A percentile compares a stretch with the other conserved stretches of the same genome.
These are phyloP conservation scores for Microplitis deprimator DNA, from an alignment of 2,888 invertebrate genomes.

Conservation along the genomic window DNA sequence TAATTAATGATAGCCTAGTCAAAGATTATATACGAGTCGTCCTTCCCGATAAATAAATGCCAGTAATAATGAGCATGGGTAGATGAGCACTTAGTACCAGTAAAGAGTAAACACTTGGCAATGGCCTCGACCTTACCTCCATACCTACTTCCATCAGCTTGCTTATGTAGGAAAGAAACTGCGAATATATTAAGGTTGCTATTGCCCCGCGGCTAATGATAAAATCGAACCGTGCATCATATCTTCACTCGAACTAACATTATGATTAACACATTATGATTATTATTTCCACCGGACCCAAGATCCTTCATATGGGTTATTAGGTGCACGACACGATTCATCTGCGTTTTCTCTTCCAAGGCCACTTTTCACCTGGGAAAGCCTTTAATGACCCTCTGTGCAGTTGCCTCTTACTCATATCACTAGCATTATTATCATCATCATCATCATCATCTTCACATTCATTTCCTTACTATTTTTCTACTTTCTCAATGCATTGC, in stretches of 20 bases:
- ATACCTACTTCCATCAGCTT: conserved; percentile 59
- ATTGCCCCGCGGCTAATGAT: conserved; percentile 47
- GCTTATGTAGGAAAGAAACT: conserved; percentile 40
- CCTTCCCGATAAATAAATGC: conserved; percentile 4
- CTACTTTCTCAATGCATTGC: conserved; percentile 14
- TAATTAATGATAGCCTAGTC: background rate
- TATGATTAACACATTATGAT: background rate
- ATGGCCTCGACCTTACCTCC: conserved; percentile 64
- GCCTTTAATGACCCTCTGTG: conserved; percentile 36
- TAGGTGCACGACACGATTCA: conserved; percentile 46
- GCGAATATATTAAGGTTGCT: conserved; percentile 2
- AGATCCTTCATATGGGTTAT: conserved; percentile 36
- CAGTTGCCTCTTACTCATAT: background rate
- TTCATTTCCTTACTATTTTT: conserved; percentile 9
- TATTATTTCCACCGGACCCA: background rate
- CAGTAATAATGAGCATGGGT: conserved; percentile 45
- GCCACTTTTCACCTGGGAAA: conserved; percentile 39
- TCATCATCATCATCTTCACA: background rate
- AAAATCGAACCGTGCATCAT: conserved; percentile 38
- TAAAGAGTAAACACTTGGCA: conserved; percentile 30
- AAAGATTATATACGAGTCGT: background rate
- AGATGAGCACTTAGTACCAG: conserved; percentile 36
- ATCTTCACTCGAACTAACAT: conserved; percentile 1
- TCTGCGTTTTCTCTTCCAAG: conserved; percentile 47
- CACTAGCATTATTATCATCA: background rate